Conservation (phyloP, 2,113 vertebrate genomes). For the Hyla sarda region DNA sequence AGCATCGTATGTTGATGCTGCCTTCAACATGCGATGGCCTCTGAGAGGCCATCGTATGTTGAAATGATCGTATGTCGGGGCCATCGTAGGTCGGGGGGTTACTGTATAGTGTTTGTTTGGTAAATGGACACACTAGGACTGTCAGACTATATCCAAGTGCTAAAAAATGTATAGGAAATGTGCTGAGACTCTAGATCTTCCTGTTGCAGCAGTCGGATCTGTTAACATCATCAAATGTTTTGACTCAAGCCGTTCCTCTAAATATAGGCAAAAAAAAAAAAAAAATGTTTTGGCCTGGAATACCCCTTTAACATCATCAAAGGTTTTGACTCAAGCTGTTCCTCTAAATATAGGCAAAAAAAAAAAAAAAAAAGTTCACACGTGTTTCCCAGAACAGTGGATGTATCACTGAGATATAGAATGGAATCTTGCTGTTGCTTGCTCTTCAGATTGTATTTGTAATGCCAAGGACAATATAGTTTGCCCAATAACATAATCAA, state of each 20-base stretch:
- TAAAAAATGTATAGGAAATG: constrained; percentile 16
- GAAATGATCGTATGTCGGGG: too few species aligned
- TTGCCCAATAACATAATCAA: too few species aligned
- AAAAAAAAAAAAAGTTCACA: not conserved
- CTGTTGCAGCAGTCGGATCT: constrained; percentile 20
- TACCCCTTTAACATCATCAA: constrained; percentile 36
- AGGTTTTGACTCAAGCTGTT: constrained; percentile 32
- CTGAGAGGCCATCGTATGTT: too few species aligned
- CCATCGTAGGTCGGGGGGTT: too few species aligned
- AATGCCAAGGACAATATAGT: too few species aligned
- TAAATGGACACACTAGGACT: constrained; percentile 16
- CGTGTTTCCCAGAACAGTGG: constrained; percentile 10
- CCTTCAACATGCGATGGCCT: too few species aligned
- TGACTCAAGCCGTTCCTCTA: constrained; percentile 30
- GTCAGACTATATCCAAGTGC: constrained; percentile 9
- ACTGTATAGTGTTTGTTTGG: not conserved
- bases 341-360: not conserved
- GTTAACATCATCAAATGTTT: constrained; percentile 37
- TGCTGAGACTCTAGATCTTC: not conserved
- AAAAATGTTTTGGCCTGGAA: too few species aligned
- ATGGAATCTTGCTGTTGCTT: too few species aligned
- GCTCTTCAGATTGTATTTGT: too few species aligned
- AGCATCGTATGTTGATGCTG: too few species aligned
- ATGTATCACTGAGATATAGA: not conserved
- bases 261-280: not conserved